Conservation (phyloP, 2,113 vertebrate genomes). For the Trogon melanurus region DNA sequence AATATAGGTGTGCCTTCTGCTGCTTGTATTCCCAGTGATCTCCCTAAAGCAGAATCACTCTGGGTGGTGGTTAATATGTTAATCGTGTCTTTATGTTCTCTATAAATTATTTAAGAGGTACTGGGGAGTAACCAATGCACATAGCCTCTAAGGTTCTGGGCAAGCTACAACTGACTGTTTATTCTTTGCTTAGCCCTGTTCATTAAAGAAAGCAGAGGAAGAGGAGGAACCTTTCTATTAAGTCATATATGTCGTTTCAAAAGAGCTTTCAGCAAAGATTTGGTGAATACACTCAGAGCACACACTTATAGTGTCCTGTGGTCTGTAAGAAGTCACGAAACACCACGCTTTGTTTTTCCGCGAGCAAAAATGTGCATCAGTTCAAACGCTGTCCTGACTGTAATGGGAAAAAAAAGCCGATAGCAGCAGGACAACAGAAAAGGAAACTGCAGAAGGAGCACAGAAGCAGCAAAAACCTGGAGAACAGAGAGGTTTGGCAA, state of each 20-base stretch:
- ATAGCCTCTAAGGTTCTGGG: neutral
- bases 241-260: neutral
- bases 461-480: neutral
- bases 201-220: neutral
- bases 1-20: neutral
- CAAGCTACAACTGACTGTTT: neutral
- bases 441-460: neutral
- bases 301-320: neutral
- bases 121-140: neutral
- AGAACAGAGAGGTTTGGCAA: neutral
- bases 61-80: neutral
- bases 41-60: neutral
- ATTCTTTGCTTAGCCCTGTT: neutral
- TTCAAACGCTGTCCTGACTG: neutral
- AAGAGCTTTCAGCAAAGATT: neutral
- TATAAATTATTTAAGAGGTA: slow-evolving; percentile 1
- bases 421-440: neutral
- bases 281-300: neutral
- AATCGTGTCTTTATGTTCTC: neutral
- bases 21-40: neutral
- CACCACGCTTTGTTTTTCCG: neutral
- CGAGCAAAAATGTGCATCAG: neutral
- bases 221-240: neutral
- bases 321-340: neutral
- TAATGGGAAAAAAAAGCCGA: neutral